phyloP scores from a whole-genome alignment of 1,140 invertebrate genomes.

The Lithobius niger region DNA sequence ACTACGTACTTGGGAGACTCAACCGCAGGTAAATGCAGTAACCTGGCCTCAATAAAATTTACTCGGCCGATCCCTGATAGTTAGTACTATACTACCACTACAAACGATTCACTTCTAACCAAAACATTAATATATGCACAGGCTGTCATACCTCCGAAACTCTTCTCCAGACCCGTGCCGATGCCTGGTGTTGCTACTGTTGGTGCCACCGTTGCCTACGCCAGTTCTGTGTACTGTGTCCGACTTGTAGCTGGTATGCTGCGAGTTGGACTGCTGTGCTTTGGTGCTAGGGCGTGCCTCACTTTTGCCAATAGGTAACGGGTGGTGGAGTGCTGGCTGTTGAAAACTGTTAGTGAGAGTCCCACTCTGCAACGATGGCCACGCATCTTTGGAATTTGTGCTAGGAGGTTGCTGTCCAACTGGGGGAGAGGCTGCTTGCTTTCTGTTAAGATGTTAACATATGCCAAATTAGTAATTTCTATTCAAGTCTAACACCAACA shows the following conservation, averaged over 20 bases:
- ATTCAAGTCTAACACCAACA: too few relatives aligned
- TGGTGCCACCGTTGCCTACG: conserved; percentile 4
- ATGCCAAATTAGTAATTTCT: too few relatives aligned
- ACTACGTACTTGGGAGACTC: background rate
- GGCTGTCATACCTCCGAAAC: background rate
- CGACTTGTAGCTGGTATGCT: background rate
- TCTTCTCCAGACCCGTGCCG: background rate
- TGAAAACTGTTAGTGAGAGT: conserved; percentile 18
- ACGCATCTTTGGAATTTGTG: conserved; percentile 12
- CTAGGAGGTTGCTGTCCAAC: conserved; percentile 15
- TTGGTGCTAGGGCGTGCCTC: conserved; percentile 22
- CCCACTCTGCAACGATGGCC: conserved; percentile 16
- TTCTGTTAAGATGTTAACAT: too few relatives aligned
- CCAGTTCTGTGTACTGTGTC: background rate
- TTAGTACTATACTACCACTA: too few relatives aligned
- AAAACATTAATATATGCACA: background rate
- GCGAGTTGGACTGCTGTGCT: background rate
- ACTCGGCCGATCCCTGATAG: background rate
- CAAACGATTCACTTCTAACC: background rate
- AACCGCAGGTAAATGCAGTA: background rate
- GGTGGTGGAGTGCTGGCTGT: conserved; percentile 12
- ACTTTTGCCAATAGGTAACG: conserved; percentile 39
- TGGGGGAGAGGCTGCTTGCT: conserved; percentile 24
- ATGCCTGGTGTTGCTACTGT: conserved; percentile 25
- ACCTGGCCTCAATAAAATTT: background rate